Evolutionary conservation across 2,797 vertebrate genomes (phyloP), one percentile per base, ranked within the genome.

Genomic region (Helarctos malayanus): DNA sequence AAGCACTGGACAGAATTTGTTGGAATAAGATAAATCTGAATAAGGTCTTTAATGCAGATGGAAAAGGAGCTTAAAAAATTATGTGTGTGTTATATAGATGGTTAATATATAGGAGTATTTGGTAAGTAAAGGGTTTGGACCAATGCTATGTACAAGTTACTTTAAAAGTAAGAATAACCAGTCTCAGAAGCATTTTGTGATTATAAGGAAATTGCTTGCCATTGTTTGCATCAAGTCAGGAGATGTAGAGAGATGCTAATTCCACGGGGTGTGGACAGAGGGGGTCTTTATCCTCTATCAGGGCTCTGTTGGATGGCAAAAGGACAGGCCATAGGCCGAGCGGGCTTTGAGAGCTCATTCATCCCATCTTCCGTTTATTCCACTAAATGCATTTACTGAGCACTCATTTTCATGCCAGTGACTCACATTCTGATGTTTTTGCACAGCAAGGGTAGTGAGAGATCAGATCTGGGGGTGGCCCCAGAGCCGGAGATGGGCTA

Each of bases 121-220:
- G 52, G 82, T 89, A 82, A 89, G 47, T 45, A 88, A 91, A 96
- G 54, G 18, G 13, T 92, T 96, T 97, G 80, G 86, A 83, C 69
- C 45, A 63, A 71, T 81, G 95, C 85, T 91, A 41, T 69, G n/a
- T 57, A 52, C 38, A 91, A 85, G 54, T 49, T 81, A 49, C 93
- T 96, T 96, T 95, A 73, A 93, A 89, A 84, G 80, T 94, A 81
- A 80, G 63, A 95, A 91, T 94, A 85, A 95, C 88, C 76, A 84
- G 6, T 88, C 75, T 97, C 91, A 94, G 61, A 75, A 68, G 61
- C 68, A 56, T 82, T 93, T 91, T 92, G 61, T 97, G 91, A 94
- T 97, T 80, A 92, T 80, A 68, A 85, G 96, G 65, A 92, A 97
- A 93, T 93, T 90, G 59, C 87, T 78, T 91, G 61, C 93, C 93